These are phyloP conservation scores for Hormaphis cornu DNA, from an alignment of 1,140 invertebrate genomes.

Conservation along the genomic window DNA sequence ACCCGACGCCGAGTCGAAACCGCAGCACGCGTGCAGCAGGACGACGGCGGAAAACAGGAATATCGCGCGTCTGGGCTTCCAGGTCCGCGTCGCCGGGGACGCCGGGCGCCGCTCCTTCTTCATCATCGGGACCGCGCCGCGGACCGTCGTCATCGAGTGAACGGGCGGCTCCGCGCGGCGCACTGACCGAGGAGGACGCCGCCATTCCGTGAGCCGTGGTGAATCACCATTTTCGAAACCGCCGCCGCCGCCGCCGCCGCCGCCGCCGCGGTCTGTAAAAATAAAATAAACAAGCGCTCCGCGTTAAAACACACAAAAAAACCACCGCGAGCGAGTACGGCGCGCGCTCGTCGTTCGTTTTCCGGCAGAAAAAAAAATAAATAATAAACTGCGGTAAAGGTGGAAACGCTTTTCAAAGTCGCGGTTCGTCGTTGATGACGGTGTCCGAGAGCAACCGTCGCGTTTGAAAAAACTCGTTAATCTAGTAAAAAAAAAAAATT, in stretches of 20 bases:
- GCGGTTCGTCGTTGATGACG: no score
- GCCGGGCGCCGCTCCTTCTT: no score
- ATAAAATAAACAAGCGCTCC: background rate
- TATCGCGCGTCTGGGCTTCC: conserved; percentile 15
- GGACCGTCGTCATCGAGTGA: conserved; percentile 12
- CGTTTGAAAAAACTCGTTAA: no score
- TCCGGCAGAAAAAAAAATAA: no score
- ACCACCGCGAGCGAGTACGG: no score
- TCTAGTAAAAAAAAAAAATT: no score
- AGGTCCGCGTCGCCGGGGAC: conserved; percentile 5
- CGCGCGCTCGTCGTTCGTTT: no score
- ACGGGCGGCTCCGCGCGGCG: background rate
- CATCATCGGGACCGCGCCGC: background rate
- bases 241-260: background rate
- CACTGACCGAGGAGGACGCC: background rate
- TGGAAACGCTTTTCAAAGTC: no score
- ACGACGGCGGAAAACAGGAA: background rate
- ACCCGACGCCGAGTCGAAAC: background rate
- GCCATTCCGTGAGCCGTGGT: background rate
- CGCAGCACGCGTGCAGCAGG: background rate
- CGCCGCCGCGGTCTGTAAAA: background rate
- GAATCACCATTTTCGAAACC: conserved; percentile 3
- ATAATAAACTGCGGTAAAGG: no score
- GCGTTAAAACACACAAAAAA: background rate
- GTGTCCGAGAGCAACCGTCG: no score